These are phyloP conservation scores for Lycophotia porphyrea DNA, from an alignment of 2,888 invertebrate genomes.

Conservation along the genomic window DNA sequence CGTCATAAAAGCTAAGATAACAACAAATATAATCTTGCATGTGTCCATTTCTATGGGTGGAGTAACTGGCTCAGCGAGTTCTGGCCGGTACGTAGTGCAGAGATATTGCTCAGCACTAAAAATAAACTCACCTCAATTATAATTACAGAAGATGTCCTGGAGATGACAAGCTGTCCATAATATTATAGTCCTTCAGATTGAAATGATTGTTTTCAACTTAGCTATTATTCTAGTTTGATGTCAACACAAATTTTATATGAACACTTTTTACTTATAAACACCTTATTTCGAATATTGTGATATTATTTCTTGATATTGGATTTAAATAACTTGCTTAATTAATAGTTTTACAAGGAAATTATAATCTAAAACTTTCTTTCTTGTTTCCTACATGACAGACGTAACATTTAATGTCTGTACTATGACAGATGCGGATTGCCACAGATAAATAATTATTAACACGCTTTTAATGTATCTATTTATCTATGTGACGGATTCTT, in stretches of 20 bases:
- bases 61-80: neutral
- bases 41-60: slow-evolving; percentile 17
- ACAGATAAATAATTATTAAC: no score
- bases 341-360: slow-evolving; percentile 40
- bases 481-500: no score
- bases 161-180: slow-evolving; percentile 50
- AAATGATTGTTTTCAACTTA: slow-evolving; percentile 53
- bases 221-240: slow-evolving; percentile 15
- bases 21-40: slow-evolving; percentile 22
- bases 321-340: slow-evolving; percentile 34
- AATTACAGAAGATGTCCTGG: slow-evolving; percentile 28
- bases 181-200: slow-evolving; percentile 43
- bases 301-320: slow-evolving; percentile 27
- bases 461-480: no score
- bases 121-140: slow-evolving; percentile 45
- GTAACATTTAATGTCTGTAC: neutral
- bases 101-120: neutral
- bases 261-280: slow-evolving; percentile 28
- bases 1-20: slow-evolving; percentile 34
- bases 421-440: neutral
- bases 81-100: neutral
- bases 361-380: slow-evolving; percentile 69
- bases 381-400: slow-evolving; percentile 64
- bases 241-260: slow-evolving; percentile 13
- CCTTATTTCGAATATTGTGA: slow-evolving; percentile 23